Conservation (phyloP, 2,888 invertebrate genomes). For the Orthosia gothica region DNA sequence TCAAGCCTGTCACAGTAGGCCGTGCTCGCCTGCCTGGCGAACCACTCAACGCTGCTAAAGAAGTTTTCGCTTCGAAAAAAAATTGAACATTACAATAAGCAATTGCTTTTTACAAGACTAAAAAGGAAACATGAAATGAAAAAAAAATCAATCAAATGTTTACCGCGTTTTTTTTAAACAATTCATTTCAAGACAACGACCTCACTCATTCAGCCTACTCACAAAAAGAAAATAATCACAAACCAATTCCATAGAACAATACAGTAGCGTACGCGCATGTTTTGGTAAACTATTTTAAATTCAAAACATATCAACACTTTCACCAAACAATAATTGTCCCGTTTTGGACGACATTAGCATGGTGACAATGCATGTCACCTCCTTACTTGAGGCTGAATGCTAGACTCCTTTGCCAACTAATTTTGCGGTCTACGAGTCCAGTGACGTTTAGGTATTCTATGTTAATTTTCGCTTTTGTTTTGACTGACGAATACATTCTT, state of each 20-base stretch:
- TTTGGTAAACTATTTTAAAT: conserved; percentile 67
- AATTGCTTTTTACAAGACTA: not conserved
- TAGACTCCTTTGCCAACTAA: conserved; percentile 54
- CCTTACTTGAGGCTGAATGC: conserved; percentile 48
- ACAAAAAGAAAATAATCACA: not conserved
- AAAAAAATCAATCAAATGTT: not conserved
- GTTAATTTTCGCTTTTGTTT: conserved; percentile 62
- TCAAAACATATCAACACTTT: conserved; percentile 75
- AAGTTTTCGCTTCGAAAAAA: no score
- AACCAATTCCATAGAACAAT: conserved; percentile 23
- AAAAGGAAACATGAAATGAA: conserved; percentile 2
- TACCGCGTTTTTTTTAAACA: not conserved
- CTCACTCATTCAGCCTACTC: not conserved
- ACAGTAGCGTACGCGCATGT: conserved; percentile 18
- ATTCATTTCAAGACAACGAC: conserved; percentile 6
- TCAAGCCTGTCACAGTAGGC: no score
- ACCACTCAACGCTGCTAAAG: no score
- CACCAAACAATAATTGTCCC: conserved; percentile 71
- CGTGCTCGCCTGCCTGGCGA: no score
- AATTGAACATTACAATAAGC: not conserved
- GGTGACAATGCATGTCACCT: conserved; percentile 63
- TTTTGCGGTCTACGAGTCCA: conserved; percentile 45
- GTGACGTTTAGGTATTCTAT: conserved; percentile 51
- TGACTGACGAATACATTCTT: conserved; percentile 39
- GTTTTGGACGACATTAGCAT: conserved; percentile 68